Evolutionary conservation across 2,113 vertebrate species (phyloP), one percentile per base, ranked within the genome.

Genomic region (Hypanus sabinus): DNA sequence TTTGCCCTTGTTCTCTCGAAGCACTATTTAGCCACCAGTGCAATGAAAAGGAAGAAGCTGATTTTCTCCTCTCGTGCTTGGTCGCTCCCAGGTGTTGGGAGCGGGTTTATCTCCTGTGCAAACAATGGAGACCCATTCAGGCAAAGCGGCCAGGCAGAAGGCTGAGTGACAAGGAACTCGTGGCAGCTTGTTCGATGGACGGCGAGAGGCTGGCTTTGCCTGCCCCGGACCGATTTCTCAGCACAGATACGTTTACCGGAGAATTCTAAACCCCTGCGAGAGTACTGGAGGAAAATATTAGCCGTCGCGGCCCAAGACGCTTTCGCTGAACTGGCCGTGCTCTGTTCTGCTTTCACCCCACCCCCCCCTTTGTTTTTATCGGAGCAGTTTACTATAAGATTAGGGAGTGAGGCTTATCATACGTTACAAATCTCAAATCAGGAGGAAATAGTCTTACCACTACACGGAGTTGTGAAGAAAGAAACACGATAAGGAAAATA

Each of bases 101-200:
- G 94, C 95, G 94, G 94, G 97, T 98, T 97, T 97, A 97, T 97
- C 97, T 95, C 95, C 75, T 94, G 80, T 94, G 94, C 94, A 87
- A 95, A 97, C 97, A 97, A 97, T 96, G 96, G 95, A 94, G 95
- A 96, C 97, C 97, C 97, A 96, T 97, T 97, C 97, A 97, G 94
- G 95, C 94, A 95, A 96, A 97, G 95, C 96, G 96, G 95, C 96
- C 96, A 95, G 95, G 96, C 97, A 97, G 97, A 97, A 97, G 97
- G 96, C 96, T 97, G 97, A 96, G 93, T 98, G 97, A 97, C 97
- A 97, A 97, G 95, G 96, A 97, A 95, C 97, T 98, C 97, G 97
- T 98, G 97, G 97, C 97, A 96, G 96, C 96, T 94, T 96, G 96
- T 96, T 96, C 97, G 30, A 65, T 33, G 30, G 60, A 18, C 57